Conservation (phyloP, 2,113 vertebrate species). For the Xenopus borealis region DNA sequence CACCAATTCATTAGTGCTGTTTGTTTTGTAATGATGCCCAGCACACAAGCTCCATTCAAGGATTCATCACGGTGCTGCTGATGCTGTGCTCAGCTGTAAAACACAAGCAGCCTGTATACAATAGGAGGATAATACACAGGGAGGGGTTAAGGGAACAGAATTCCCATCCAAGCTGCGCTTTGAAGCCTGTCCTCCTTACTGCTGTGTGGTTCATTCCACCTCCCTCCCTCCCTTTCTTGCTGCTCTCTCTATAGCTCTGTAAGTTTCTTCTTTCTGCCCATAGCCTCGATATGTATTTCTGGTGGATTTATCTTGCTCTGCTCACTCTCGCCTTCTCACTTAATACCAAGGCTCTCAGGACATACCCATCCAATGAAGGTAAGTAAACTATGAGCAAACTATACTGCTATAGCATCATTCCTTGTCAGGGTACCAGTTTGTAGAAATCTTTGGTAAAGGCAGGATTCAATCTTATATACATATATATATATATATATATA, state of each 20-base stretch:
- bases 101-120: conserved; percentile 36
- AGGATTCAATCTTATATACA: too few relatives aligned
- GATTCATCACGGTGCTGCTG: conserved; percentile 17
- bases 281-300: conserved; percentile 43
- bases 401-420: background rate
- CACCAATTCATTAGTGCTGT: conserved; percentile 6
- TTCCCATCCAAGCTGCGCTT: conserved; percentile 44
- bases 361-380: conserved; percentile 44
- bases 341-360: conserved; percentile 33
- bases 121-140: conserved; percentile 41
- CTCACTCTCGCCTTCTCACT: conserved; percentile 27
- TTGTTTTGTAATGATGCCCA: conserved; percentile 9
- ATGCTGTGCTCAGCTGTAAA: conserved; percentile 31
- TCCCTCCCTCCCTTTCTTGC: conserved; percentile 15
- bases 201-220: conserved; percentile 23
- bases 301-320: conserved; percentile 36
- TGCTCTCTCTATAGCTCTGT: conserved; percentile 32
- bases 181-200: conserved; percentile 37
- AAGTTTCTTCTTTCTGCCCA: conserved; percentile 35
- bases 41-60: conserved; percentile 22
- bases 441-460: background rate
- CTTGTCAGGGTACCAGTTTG: conserved; percentile 25
- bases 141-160: conserved; percentile 46
- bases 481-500: too few relatives aligned
- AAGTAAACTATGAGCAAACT: background rate